Percentiles rank a stretch among this genome's conserved stretches.
Conservation (phyloP, 2,888 invertebrate genomes). For the Galerucella nymphaeae region DNA sequence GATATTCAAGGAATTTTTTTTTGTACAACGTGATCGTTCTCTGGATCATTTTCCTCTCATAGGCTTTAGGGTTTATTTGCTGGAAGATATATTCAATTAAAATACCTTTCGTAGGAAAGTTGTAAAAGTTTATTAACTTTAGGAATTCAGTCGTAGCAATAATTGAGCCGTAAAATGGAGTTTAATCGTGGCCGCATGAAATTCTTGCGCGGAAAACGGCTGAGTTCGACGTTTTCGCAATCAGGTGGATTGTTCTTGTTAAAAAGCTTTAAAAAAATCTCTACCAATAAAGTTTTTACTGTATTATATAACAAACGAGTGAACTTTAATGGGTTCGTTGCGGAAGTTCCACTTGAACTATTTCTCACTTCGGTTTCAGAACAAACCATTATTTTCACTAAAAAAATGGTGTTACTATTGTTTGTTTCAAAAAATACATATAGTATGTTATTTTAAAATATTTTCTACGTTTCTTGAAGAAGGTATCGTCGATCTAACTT, state of each 20-base stretch:
- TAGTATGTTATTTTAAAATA: too few relatives aligned
- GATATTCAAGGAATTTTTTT: conserved; percentile 16
- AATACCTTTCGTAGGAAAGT: conserved; percentile 38
- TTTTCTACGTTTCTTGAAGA: too few relatives aligned
- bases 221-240: conserved; percentile 31
- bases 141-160: conserved; percentile 42
- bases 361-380: too few relatives aligned
- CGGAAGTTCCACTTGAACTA: too few relatives aligned
- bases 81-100: conserved; percentile 40
- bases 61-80: conserved; percentile 8
- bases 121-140: conserved; percentile 46
- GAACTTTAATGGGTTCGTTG: background rate
- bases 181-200: conserved; percentile 42
- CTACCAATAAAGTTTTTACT: conserved; percentile 9
- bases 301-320: conserved; percentile 6
- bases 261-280: conserved; percentile 26
- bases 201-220: conserved; percentile 41
- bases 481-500: too few relatives aligned
- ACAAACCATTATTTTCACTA: too few relatives aligned
- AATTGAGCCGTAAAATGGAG: conserved; percentile 45
- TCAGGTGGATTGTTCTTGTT: conserved; percentile 32
- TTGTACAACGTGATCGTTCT: background rate
- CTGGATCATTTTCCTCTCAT: background rate
- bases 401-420: too few relatives aligned
- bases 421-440: too few relatives aligned